Percentiles rank a stretch among this genome's conserved stretches.
These are phyloP conservation scores for Amiota minor DNA, from an alignment of 2,888 invertebrate genomes.

Conservation along the genomic window DNA sequence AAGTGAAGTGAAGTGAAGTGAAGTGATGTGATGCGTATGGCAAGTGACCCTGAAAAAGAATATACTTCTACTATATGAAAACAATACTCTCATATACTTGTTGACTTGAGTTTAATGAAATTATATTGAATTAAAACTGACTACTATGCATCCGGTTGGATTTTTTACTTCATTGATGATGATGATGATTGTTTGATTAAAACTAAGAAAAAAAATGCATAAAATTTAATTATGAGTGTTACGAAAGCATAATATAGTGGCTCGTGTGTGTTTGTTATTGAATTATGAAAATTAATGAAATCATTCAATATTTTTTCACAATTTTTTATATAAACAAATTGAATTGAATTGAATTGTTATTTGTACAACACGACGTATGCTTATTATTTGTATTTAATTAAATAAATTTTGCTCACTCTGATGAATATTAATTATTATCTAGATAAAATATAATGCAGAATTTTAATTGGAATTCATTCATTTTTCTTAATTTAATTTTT, in stretches of 20 bases:
- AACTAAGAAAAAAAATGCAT: not conserved
- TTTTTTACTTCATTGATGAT: not conserved
- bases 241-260: not conserved
- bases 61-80: too few relatives aligned
- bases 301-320: not conserved
- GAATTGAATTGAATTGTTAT: not conserved
- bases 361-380: slow-evolving; percentile 4
- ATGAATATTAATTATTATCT: not conserved
- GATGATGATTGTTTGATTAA: not conserved
- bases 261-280: not conserved
- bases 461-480: too few relatives aligned
- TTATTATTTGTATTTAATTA: not conserved
- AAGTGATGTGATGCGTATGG: not conserved
- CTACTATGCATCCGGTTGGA: too few relatives aligned
- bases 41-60: slow-evolving; percentile 21
- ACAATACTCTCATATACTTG: too few relatives aligned
- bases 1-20: not conserved
- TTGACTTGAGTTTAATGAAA: too few relatives aligned
- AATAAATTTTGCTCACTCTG: not conserved
- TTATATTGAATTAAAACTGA: too few relatives aligned
- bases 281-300: slow-evolving; percentile 11
- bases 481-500: too few relatives aligned
- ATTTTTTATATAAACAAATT: not conserved
- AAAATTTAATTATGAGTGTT: not conserved
- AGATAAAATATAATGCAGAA: too few relatives aligned